A percentile compares a stretch with the other conserved stretches of the same genome.
Evolutionary conservation across 2,888 invertebrate genomes (phyloP).

Genomic region (Myathropa florea): DNA sequence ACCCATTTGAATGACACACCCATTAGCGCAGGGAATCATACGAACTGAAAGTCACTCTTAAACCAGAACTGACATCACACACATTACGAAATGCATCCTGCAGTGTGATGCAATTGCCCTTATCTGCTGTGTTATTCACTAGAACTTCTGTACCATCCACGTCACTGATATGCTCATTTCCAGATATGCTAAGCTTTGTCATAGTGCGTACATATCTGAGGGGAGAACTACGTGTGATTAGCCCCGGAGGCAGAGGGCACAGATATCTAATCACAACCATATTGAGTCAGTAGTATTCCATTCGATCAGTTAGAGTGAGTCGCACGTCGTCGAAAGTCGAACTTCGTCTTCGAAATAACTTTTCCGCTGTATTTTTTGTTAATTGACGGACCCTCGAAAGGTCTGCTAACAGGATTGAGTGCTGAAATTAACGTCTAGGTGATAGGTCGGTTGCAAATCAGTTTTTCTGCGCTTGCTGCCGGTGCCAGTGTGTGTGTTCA

Average conservation of each 20-base stretch:
- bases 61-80: no score
- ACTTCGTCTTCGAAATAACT: background rate
- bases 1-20: no score
- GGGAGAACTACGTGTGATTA: background rate
- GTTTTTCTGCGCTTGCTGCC: no score
- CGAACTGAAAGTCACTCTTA: background rate
- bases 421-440: background rate
- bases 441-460: background rate
- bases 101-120: background rate
- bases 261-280: conserved; percentile 11
- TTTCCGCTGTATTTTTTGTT: background rate
- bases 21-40: background rate
- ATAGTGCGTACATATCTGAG: no score
- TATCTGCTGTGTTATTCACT: background rate
- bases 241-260: background rate
- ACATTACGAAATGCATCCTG: background rate
- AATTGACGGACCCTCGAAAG: background rate
- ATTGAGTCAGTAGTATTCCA: conserved; percentile 9
- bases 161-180: background rate
- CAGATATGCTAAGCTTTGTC: background rate
- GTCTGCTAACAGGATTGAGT: background rate
- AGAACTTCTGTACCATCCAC: background rate
- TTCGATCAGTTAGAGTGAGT: background rate
- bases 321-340: background rate
- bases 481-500: background rate